Percentiles rank a stretch among this genome's conserved stretches.
These are phyloP conservation scores for Acrossocheilus fasciatus DNA, from an alignment of 2,797 vertebrate genomes.

Conservation along the genomic window DNA sequence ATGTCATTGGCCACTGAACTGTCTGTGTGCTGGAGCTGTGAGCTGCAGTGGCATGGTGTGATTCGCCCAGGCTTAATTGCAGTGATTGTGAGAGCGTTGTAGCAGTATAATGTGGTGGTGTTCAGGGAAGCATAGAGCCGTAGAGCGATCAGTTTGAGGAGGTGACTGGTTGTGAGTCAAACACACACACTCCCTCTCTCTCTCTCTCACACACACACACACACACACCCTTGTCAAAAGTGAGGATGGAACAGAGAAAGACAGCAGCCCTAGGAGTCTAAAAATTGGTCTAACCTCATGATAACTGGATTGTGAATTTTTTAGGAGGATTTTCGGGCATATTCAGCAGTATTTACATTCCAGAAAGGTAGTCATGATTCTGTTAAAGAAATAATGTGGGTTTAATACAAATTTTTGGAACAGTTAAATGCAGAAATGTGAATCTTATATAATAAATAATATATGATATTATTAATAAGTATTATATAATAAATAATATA, in stretches of 20 bases:
- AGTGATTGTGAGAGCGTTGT: constrained; percentile 59
- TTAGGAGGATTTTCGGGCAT: neutral
- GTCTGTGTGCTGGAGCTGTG: constrained; percentile 55
- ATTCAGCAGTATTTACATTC: constrained; percentile 11
- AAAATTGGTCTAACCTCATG: constrained; percentile 28
- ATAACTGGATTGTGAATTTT: constrained; percentile 9
- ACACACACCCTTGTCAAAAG: constrained; percentile 28
- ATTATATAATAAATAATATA: neutral
- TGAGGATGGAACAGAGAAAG: constrained; percentile 20
- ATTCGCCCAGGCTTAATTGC: constrained; percentile 73
- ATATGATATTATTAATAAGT: neutral
- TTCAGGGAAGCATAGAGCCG: constrained; percentile 46
- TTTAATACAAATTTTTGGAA: neutral
- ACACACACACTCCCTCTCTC: constrained; percentile 14
- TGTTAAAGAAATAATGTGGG: neutral
- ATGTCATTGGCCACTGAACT: constrained; percentile 37
- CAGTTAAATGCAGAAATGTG: neutral
- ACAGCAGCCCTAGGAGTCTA: constrained; percentile 16
- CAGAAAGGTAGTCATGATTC: neutral
- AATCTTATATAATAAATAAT: neutral
- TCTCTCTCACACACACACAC: constrained; percentile 24
- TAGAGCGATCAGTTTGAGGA: constrained; percentile 51
- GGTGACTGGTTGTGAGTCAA: constrained; percentile 44
- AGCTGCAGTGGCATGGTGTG: constrained; percentile 66
- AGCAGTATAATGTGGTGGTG: constrained; percentile 60